These are phyloP conservation scores for Microhierax caerulescens DNA, from an alignment of 2,797 vertebrate species.

Conservation along the genomic window DNA sequence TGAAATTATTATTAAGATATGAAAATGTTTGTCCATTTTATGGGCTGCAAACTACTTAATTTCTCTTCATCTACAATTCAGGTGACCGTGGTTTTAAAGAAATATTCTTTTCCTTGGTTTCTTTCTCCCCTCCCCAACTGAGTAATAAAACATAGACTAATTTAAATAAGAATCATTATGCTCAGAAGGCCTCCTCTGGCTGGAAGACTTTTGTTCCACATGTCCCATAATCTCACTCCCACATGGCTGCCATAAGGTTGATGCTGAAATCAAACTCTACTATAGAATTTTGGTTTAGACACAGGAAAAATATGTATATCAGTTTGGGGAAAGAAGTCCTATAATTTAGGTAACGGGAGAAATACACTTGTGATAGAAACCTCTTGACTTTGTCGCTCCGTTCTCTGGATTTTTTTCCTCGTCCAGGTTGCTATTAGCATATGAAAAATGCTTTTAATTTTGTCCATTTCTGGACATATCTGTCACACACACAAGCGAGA, in stretches of 20 bases:
- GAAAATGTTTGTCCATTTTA: slow-evolving; percentile 61
- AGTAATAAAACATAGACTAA: slow-evolving; percentile 72
- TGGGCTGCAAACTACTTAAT: slow-evolving; percentile 36
- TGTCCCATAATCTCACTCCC: slow-evolving; percentile 63
- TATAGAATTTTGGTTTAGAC: slow-evolving; percentile 46
- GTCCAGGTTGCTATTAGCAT: slow-evolving; percentile 60
- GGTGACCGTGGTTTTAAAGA: slow-evolving; percentile 50
- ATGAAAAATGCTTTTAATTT: slow-evolving; percentile 75
- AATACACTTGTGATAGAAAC: slow-evolving; percentile 32
- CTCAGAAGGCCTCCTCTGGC: slow-evolving; percentile 69
- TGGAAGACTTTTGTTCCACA: slow-evolving; percentile 68
- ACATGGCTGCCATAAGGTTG: slow-evolving; percentile 57
- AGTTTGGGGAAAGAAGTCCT: neutral
- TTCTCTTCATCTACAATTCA: slow-evolving; percentile 56
- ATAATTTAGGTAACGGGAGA: slow-evolving; percentile 53
- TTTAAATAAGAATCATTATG: slow-evolving; percentile 74
- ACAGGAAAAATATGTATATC: slow-evolving; percentile 23
- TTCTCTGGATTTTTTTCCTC: neutral
- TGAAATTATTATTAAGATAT: slow-evolving; percentile 19
- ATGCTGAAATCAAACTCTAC: slow-evolving; percentile 61
- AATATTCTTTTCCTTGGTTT: slow-evolving; percentile 39
- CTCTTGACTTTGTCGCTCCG: slow-evolving; percentile 39
- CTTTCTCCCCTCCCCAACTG: slow-evolving; percentile 53
- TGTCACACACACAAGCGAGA: slow-evolving; percentile 55
- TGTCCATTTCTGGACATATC: slow-evolving; percentile 64